These are phyloP conservation scores for Agonopterix subpropinquella DNA, from an alignment of 2,888 invertebrate genomes.

Conservation along the genomic window DNA sequence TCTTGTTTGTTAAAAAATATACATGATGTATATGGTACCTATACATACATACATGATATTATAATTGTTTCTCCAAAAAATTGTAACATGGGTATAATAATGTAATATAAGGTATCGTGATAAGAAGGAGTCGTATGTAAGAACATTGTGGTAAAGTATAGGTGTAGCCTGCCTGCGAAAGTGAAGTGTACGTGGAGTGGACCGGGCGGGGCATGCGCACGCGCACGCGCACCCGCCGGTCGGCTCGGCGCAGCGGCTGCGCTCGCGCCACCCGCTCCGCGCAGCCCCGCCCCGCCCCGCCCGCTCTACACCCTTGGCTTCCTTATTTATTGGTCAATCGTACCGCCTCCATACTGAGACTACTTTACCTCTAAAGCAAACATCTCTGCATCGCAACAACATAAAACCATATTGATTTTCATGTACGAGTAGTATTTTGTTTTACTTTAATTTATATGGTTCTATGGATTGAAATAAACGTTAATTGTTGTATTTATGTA, in stretches of 20 bases:
- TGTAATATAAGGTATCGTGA: constrained; percentile 43
- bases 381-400: constrained; percentile 29
- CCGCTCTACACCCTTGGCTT: constrained; percentile 22
- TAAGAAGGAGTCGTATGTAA: constrained; percentile 44
- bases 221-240: no score
- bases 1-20: constrained; percentile 64
- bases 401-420: constrained; percentile 62
- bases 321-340: constrained; percentile 6
- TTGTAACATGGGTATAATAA: constrained; percentile 47
- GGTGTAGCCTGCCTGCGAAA: constrained; percentile 13
- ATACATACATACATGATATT: constrained; percentile 25
- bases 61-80: constrained; percentile 38
- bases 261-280: constrained; percentile 18
- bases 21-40: constrained; percentile 23
- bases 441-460: constrained; percentile 70
- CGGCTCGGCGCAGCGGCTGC: constrained; percentile 12
- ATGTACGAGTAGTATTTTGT: constrained; percentile 64
- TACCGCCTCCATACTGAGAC: constrained; percentile 18
- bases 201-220: constrained; percentile 10
- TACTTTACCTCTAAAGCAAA: constrained; percentile 18
- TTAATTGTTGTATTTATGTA: constrained; percentile 68
- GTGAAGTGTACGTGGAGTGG: constrained; percentile 16
- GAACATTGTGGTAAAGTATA: constrained; percentile 29
- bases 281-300: constrained; percentile 1
- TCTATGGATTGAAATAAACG: constrained; percentile 74